These are phyloP conservation scores for Podilymbus podiceps DNA, from an alignment of 2,113 vertebrate genomes.

Conservation along the genomic window DNA sequence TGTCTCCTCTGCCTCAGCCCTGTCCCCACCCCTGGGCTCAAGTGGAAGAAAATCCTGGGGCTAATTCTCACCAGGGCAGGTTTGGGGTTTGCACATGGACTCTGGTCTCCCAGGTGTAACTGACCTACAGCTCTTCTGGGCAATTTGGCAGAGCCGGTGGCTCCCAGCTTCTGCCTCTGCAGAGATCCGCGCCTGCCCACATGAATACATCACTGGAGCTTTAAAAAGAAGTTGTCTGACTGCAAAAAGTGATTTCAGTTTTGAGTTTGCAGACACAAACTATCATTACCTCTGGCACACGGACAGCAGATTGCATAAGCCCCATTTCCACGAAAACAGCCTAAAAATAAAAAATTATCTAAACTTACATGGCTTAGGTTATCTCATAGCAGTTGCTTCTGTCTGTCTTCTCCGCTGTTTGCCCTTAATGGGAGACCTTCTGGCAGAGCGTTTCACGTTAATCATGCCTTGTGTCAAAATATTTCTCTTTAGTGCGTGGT, in stretches of 20 bases:
- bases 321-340: not conserved
- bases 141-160: not conserved
- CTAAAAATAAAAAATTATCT: not conserved
- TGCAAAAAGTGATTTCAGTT: not conserved
- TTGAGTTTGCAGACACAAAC: not conserved
- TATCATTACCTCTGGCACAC: not conserved
- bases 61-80: not conserved
- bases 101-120: not conserved
- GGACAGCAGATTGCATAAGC: not conserved
- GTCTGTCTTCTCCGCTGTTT: not conserved
- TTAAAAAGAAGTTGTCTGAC: not conserved
- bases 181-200: not conserved
- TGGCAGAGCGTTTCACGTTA: not conserved
- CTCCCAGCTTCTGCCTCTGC: not conserved
- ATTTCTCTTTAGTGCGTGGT: not conserved
- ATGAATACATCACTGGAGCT: accelerated
- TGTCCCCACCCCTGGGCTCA: not conserved
- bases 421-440: not conserved
- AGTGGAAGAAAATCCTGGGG: not conserved
- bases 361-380: not conserved
- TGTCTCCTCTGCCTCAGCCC: not conserved
- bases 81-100: not conserved
- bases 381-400: not conserved
- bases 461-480: not conserved
- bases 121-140: not conserved